These are phyloP conservation scores for Pseudomyrmex concolor DNA, from an alignment of 1,140 invertebrate genomes.

Conservation along the genomic window DNA sequence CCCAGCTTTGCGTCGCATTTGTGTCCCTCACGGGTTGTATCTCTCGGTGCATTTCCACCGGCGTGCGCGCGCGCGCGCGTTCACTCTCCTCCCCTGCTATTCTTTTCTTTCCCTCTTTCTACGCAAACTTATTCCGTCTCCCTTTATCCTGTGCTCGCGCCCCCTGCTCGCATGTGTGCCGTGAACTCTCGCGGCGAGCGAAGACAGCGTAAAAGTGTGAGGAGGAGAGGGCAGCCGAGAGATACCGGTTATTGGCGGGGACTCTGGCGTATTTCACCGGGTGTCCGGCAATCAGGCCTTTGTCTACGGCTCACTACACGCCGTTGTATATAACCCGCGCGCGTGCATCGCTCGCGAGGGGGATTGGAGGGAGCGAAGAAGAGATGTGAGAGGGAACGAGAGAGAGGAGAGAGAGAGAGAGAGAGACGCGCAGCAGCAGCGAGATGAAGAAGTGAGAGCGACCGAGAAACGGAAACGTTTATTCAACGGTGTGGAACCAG, in stretches of 20 bases:
- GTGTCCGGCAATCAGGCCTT: conserved; percentile 77
- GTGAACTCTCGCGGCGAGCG: conserved; percentile 19
- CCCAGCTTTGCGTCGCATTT: conserved; percentile 48
- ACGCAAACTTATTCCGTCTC: neutral
- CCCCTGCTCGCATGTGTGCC: neutral
- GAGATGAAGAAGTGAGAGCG: conserved; percentile 16
- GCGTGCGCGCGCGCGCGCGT: conserved; percentile 46
- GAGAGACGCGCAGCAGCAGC: neutral
- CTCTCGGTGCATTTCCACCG: conserved; percentile 60
- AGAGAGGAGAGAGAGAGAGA: neutral
- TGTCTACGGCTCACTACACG: conserved; percentile 70
- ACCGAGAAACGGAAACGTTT: conserved; percentile 60
- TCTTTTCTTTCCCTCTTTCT: conserved; percentile 10
- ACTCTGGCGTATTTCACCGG: conserved; percentile 81
- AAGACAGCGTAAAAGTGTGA: conserved; percentile 63
- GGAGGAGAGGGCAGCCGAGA: conserved; percentile 62
- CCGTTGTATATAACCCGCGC: conserved; percentile 46
- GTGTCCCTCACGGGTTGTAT: conserved; percentile 39
- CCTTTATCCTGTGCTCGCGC: neutral
- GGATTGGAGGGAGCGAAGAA: neutral
- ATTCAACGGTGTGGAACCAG: conserved; percentile 67
- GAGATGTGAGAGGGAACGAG: neutral
- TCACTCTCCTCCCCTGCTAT: conserved; percentile 27
- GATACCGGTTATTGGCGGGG: conserved; percentile 80
- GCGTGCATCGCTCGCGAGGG: conserved; percentile 2